These are phyloP conservation scores for Poeciliopsis paucimaculata DNA, from an alignment of 2,797 vertebrate genomes.

Conservation along the genomic window DNA sequence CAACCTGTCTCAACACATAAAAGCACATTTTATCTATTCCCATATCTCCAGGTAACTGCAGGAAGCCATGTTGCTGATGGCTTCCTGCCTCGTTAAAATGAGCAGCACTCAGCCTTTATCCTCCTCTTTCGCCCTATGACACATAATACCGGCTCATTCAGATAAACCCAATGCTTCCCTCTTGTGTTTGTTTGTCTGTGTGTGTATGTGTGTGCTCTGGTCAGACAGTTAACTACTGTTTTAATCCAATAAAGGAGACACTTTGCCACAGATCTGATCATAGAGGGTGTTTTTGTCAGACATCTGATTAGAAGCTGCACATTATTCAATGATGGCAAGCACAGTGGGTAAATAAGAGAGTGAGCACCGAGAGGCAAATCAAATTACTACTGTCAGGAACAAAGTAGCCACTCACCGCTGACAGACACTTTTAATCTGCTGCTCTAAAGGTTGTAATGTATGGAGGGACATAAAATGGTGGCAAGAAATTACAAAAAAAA, in stretches of 20 bases:
- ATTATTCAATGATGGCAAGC: slow-evolving; percentile 70
- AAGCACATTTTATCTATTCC: slow-evolving; percentile 2
- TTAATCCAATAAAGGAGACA: slow-evolving; percentile 61
- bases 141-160: slow-evolving; percentile 52
- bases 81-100: slow-evolving; percentile 57
- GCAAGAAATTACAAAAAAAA: neutral
- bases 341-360: slow-evolving; percentile 68
- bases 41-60: neutral
- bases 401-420: slow-evolving; percentile 47
- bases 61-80: slow-evolving; percentile 31
- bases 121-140: slow-evolving; percentile 54
- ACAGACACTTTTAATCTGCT: slow-evolving; percentile 64
- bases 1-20: neutral
- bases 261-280: slow-evolving; percentile 38
- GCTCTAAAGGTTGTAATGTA: slow-evolving; percentile 23
- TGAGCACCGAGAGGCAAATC: slow-evolving; percentile 63
- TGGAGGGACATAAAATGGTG: neutral
- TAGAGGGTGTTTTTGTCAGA: slow-evolving; percentile 31
- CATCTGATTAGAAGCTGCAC: slow-evolving; percentile 68
- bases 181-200: neutral
- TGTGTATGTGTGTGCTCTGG: neutral
- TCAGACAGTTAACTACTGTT: slow-evolving; percentile 39
- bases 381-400: slow-evolving; percentile 42
- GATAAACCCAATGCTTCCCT: slow-evolving; percentile 26
- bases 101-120: slow-evolving; percentile 49